Evolutionary conservation across 2,888 invertebrate species (phyloP), one percentile per base, ranked within the genome.

Genomic region (Philhelius pedissequus): DNA sequence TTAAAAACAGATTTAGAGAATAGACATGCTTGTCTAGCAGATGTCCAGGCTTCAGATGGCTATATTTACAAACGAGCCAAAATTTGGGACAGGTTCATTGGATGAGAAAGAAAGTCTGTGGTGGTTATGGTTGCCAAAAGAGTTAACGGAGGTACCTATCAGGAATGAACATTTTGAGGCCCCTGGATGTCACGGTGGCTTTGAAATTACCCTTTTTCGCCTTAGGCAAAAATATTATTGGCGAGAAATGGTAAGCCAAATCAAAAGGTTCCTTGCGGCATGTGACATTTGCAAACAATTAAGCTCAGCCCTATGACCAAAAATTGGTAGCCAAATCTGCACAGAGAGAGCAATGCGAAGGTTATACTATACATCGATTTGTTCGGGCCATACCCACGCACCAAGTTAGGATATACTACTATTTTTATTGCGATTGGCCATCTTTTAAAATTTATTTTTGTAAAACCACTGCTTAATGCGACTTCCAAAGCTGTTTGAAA

Each of bases 321-420:
- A 54, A 25, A 81, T 84, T 81, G 81, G 84, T 20, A 9, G n/a
- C n/a, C n/a, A n/a, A n/a, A n/a, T n/a, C n/a, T n/a, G n/a, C n/a
- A n/a, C n/a, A n/a, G n/a, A n/a, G n/a, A n/a, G 79, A 13, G 76
- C 79, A 9, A 82, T 86, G 35, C 86, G 83, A 35, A 60, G 70
- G 4, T n/a, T 86, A 11, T n/a, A n/a, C n/a, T n/a, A n/a, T 82
- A 48, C 18, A 56, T 83, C 15, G 73, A 83, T 48, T 38, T 78
- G 13, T 22, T 81, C 48, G n/a, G n/a, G n/a, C n/a, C n/a, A n/a
- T n/a, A n/a, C n/a, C n/a, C n/a, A n/a, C n/a, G n/a, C n/a, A n/a
- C n/a, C n/a, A n/a, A n/a, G n/a, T n/a, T n/a, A n/a, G n/a, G n/a
- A n/a, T n/a, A 80, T 13, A 22, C 73, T 5, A 58, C 76, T 13